Base-by-base conservation (phyloP, 2,888 invertebrate species). In the Coleophora deauratella region DNA sequence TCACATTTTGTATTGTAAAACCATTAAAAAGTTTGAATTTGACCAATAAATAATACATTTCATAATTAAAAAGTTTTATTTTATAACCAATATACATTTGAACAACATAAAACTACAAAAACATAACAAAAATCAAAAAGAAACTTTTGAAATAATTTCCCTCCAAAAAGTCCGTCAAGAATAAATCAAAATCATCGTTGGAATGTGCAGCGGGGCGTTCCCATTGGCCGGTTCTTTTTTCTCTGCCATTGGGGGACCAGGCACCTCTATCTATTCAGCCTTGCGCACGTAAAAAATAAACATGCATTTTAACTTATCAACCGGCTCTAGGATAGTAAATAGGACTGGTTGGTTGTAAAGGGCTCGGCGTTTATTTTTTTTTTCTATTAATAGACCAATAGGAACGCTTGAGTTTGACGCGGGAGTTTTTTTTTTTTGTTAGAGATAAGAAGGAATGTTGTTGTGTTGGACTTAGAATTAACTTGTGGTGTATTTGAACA, bases 91-190 rank as follows among this genome's bases (percentile, higher is more conserved):
- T n/a, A n/a, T n/a, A n/a, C n/a, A n/a, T n/a, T n/a, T n/a, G n/a
- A n/a, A n/a, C n/a, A n/a, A n/a, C n/a, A n/a, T n/a, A n/a, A n/a
- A n/a, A n/a, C n/a, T n/a, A n/a, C n/a, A n/a, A n/a, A n/a, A n/a
- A n/a, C n/a, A n/a, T n/a, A n/a, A n/a, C n/a, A n/a, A n/a, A n/a
- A n/a, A n/a, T n/a, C 21, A 21, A 21, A 21, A 21, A 21, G 6
- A 21, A 21, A 21, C 34, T n/a, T n/a, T n/a, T n/a, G n/a, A n/a
- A n/a, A n/a, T n/a, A n/a, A 31, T 36, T 55, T 59, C 53, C 59
- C 55, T 54, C 55, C 54, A 54, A 61, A 60, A 56, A 38, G 52
- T 45, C 54, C 58, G 62, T 64, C 61, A 61, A 62, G 65, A 64
- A 64, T 65, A 62, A 64, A 64, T 66, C 59, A 62, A 62, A 65